These are phyloP conservation scores for Mico argentatus DNA, from an alignment of 2,797 vertebrate genomes.

Conservation along the genomic window DNA sequence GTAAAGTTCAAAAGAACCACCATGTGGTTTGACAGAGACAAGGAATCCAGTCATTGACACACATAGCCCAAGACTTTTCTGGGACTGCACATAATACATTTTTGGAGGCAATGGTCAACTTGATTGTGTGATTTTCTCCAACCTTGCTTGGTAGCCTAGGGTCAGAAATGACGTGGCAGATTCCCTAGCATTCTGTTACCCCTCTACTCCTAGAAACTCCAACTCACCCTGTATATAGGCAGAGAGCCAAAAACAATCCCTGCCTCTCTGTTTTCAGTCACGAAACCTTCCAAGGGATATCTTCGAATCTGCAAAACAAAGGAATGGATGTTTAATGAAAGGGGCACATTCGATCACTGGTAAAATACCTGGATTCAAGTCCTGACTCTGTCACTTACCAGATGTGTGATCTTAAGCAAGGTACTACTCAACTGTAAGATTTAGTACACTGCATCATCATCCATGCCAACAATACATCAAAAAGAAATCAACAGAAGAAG, in stretches of 20 bases:
- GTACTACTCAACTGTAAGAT: not conserved
- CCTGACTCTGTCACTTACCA: not conserved
- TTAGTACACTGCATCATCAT: not conserved
- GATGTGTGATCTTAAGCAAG: not conserved
- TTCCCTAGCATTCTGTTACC: not conserved
- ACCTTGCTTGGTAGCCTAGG: not conserved
- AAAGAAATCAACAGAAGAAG: not conserved
- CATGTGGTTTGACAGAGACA: not conserved
- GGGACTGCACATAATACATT: not conserved
- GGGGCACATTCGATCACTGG: not conserved
- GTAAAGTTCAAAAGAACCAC: not conserved
- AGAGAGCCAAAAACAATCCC: slow-evolving; percentile 82
- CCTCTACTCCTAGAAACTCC: not conserved
- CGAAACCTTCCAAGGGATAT: slow-evolving; percentile 72
- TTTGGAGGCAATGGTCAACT: not conserved
- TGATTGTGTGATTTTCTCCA: not conserved
- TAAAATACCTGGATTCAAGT: not conserved
- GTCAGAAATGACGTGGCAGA: not conserved
- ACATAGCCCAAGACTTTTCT: not conserved
- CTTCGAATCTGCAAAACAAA: slow-evolving; percentile 74
- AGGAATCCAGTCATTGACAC: too few relatives aligned
- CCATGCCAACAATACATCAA: not conserved
- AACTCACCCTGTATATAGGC: slow-evolving; percentile 83
- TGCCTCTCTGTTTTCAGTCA: slow-evolving; percentile 73
- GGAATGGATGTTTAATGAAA: not conserved